Percentiles rank a stretch among this genome's conserved stretches.
Conservation (phyloP, 2,113 vertebrate genomes). For the Manacus vitellinus region DNA sequence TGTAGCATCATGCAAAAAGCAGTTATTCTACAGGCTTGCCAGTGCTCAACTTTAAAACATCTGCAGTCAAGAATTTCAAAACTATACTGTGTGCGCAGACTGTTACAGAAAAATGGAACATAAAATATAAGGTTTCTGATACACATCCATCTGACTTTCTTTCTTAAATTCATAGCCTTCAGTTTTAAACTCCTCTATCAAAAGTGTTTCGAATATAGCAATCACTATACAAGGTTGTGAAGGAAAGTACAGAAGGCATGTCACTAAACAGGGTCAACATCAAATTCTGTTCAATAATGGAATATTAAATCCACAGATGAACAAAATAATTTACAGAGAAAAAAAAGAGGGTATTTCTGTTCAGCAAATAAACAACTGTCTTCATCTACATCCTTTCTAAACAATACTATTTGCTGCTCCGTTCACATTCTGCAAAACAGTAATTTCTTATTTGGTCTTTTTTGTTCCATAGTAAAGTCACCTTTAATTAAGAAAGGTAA, state of each 20-base stretch:
- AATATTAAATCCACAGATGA: not conserved
- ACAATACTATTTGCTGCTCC: not conserved
- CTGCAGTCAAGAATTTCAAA: not conserved
- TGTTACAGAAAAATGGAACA: not conserved
- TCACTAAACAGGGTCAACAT: not conserved
- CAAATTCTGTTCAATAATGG: not conserved
- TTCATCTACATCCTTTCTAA: not conserved
- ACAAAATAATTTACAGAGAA: not conserved
- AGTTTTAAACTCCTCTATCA: not conserved
- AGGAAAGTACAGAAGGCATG: not conserved
- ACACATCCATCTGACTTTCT: not conserved
- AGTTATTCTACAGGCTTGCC: not conserved
- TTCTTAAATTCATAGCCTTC: not conserved
- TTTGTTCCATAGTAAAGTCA: not conserved
- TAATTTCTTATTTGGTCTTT: not conserved
- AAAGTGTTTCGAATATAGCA: not conserved
- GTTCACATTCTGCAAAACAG: not conserved
- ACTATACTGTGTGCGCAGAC: not conserved
- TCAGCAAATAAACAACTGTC: not conserved
- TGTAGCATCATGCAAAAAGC: rapidly evolving
- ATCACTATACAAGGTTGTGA: not conserved
- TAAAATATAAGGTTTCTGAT: not conserved
- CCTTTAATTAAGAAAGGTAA: not conserved
- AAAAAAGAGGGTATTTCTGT: not conserved
- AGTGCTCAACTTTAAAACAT: not conserved